phyloP scores from a whole-genome alignment of 92 coral and sea anemone species.

The Blastomussa wellsi region DNA sequence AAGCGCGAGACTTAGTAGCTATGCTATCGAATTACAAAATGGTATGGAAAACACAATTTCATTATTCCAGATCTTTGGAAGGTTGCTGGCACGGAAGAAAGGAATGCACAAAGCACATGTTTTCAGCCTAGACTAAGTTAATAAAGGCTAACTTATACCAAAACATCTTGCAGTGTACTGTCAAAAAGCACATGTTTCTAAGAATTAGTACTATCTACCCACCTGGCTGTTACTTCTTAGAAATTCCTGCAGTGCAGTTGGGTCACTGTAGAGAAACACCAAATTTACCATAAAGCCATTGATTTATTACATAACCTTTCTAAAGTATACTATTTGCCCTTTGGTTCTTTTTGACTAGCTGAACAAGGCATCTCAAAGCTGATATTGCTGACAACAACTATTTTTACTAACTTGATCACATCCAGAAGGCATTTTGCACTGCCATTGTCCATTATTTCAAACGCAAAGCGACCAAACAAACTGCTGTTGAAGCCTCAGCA shows the following conservation, averaged over 20 bases:
- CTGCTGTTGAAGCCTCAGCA: slow-evolving; percentile 4
- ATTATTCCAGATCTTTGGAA: background rate
- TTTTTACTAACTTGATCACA: slow-evolving; percentile 83
- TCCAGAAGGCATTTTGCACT: slow-evolving; percentile 87
- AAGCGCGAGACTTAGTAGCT: too few species aligned
- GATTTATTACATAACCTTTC: background rate
- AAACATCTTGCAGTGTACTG: background rate
- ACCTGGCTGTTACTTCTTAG: slow-evolving; percentile 91
- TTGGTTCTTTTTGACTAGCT: background rate
- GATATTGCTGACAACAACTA: slow-evolving; percentile 8
- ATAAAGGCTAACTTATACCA: background rate
- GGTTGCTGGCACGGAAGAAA: background rate
- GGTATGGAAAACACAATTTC: too few species aligned
- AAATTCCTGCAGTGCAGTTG: slow-evolving; percentile 92
- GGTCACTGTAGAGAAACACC: slow-evolving; percentile 70
- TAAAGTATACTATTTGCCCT: background rate
- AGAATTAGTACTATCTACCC: background rate
- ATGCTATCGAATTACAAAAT: too few species aligned
- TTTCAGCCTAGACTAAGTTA: background rate
- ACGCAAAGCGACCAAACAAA: background rate
- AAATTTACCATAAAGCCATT: background rate
- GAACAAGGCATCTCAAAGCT: slow-evolving; percentile 3
- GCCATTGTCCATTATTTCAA: slow-evolving; percentile 88
- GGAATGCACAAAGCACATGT: background rate
- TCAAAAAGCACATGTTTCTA: slow-evolving; percentile 5